Base-by-base conservation (phyloP, 2,797 vertebrate genomes). In the Enteromius trimaculatus region DNA sequence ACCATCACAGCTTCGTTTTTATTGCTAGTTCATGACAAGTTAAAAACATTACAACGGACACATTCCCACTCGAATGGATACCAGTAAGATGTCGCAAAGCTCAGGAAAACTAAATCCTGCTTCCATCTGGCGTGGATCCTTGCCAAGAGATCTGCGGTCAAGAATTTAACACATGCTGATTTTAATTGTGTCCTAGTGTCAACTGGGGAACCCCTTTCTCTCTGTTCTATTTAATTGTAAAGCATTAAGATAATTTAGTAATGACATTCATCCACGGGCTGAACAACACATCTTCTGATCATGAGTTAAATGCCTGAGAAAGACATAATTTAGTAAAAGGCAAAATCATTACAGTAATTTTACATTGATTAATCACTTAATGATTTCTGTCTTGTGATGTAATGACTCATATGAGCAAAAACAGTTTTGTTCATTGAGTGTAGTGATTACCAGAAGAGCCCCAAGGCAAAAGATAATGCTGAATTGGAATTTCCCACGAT, bases 121-220 rank as follows among this genome's bases (percentile, higher is more conserved):
- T 86, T 81, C 77, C 82, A 88, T 89, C 83, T 86, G 87, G 53
- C 69, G 80, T 29, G 60, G 83, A 68, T 21, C 49, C 29, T 34
- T 84, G 86, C 84, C 88, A 88, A 80, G 37, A 83, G 44, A 84
- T 86, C 77, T 84, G 78, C 75, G 49, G 69, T 82, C 29, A 70
- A 84, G 62, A 74, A 72, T 82, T 76, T 70, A 79, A 87, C 85
- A 84, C 81, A 82, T 62, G 77, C 62, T 81, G 87, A 86, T 81
- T 87, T 88, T 88, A 87, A 90, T 89, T 88, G 83, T 85, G 90
- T 90, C 89, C 83, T 81, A 90, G 88, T 90, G 65, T 87, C 89
- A 86, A 88, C 58, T 1, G 49, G 82, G 86, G 75, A 88, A 71
- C 53, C 75, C 42, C 62, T 89, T 89, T 82, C 82, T 75, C 77